phyloP scores from a whole-genome alignment of 37 sponge, comb jelly and placozoan genomes.

The Cladorhizidae sp. region DNA sequence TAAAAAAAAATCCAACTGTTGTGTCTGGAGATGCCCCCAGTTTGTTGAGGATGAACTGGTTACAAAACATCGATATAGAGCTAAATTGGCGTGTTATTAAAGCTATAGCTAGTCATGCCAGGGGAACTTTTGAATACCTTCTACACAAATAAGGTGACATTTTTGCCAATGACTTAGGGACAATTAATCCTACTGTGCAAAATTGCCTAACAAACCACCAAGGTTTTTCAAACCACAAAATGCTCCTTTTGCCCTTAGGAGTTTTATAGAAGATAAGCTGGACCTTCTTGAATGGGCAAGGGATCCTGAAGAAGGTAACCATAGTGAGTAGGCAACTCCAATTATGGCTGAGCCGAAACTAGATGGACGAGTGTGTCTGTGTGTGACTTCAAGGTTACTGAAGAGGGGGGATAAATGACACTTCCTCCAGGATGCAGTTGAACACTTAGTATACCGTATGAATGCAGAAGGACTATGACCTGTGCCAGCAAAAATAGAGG shows the following conservation, averaged over 20 bases:
- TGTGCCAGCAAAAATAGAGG: slow-evolving; percentile 1
- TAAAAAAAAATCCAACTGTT: background rate
- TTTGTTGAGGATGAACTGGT: slow-evolving; percentile 10
- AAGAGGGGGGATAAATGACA: background rate
- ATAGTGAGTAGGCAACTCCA: slow-evolving; percentile 63
- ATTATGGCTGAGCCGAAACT: slow-evolving; percentile 52
- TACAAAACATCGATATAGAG: background rate
- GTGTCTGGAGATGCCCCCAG: slow-evolving; percentile 1
- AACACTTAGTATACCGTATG: slow-evolving; percentile 22
- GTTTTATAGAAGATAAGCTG: slow-evolving; percentile 19
- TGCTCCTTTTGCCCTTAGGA: slow-evolving; percentile 27
- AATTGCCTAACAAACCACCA: slow-evolving; percentile 21
- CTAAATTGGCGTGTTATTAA: background rate
- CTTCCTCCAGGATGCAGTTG: slow-evolving; percentile 7
- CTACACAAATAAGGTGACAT: background rate
- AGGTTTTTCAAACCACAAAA: slow-evolving; percentile 15
- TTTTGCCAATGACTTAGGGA: background rate
- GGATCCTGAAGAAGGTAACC: slow-evolving; percentile 2
- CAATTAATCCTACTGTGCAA: background rate
- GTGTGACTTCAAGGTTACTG: slow-evolving; percentile 3
- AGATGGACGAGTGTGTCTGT: slow-evolving; percentile 18
- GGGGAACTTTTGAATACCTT: background rate
- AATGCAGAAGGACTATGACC: slow-evolving; percentile 18
- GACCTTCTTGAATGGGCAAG: slow-evolving; percentile 28
- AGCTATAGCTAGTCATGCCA: background rate